Percentiles rank a stretch among this genome's conserved stretches.
phyloP scores from a whole-genome alignment of 2,888 invertebrate genomes.

The Gasteruption jaculator region DNA sequence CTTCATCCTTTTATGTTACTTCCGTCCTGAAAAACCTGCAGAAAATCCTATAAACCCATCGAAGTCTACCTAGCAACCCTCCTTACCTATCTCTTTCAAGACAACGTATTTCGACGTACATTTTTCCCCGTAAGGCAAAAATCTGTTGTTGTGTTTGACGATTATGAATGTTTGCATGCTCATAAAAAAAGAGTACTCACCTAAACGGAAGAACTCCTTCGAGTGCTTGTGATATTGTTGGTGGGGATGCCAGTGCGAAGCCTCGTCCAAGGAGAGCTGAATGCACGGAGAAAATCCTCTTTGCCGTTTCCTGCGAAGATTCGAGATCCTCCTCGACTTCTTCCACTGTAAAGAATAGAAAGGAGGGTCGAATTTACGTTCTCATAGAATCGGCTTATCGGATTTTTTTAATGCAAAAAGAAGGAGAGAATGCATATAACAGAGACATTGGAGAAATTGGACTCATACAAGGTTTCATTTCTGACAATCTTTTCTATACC shows the following conservation, averaged over 20 bases:
- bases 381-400: constrained; percentile 10
- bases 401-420: constrained; percentile 13
- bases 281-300: constrained; percentile 57
- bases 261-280: constrained; percentile 81
- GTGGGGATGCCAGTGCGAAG: constrained; percentile 80
- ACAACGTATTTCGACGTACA: too few species aligned
- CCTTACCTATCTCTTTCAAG: too few species aligned
- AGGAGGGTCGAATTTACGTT: constrained; percentile 10
- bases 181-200: constrained; percentile 53
- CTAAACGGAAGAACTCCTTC: constrained; percentile 83
- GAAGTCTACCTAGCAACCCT: too few species aligned
- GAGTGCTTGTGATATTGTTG: constrained; percentile 84
- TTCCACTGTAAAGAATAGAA: constrained; percentile 52
- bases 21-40: too few species aligned
- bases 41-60: too few species aligned
- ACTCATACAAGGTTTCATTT: background rate
- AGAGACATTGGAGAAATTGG: background rate
- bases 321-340: constrained; percentile 70
- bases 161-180: constrained; percentile 6
- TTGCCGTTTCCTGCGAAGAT: constrained; percentile 62
- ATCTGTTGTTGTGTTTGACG: too few species aligned
- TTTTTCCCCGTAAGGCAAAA: too few species aligned
- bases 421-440: background rate
- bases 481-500: too few species aligned
- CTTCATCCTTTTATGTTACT: too few species aligned